Percentiles rank a stretch among this genome's conserved stretches.
Conservation (phyloP, 2,888 invertebrate genomes). For the Sphaeridia pumilis region DNA sequence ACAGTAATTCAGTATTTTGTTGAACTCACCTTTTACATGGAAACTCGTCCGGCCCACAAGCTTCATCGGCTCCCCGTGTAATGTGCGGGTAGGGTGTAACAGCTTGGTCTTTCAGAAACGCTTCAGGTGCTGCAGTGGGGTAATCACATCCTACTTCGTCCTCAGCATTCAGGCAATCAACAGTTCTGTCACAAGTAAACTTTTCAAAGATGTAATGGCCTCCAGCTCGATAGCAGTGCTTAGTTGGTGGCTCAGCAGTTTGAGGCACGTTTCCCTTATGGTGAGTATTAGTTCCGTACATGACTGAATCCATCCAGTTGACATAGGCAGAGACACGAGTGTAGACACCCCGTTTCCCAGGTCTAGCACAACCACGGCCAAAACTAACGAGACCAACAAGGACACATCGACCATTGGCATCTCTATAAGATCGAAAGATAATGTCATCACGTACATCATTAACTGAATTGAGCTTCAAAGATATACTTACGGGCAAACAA, state of each 20-base stretch:
- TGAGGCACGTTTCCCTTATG: neutral
- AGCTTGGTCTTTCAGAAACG: conserved; percentile 8
- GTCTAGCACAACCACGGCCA: conserved; percentile 71
- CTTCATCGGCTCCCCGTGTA: neutral
- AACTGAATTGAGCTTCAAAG: conserved; percentile 1
- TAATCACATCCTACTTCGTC: conserved; percentile 59
- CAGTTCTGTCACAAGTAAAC: conserved; percentile 56
- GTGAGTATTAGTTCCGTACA: conserved; percentile 5
- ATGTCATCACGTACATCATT: too few species aligned
- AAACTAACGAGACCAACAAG: conserved; percentile 75
- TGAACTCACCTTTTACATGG: conserved; percentile 15
- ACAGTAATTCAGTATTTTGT: neutral
- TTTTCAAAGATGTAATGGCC: conserved; percentile 55
- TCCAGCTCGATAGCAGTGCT: conserved; percentile 36
- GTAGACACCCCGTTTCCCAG: conserved; percentile 69
- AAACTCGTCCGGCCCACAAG: conserved; percentile 9
- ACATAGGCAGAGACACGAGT: conserved; percentile 50
- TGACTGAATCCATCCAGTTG: conserved; percentile 27
- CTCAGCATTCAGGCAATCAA: conserved; percentile 67
- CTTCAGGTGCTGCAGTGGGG: neutral
- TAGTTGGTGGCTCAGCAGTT: neutral
- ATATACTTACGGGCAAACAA: conserved; percentile 21
- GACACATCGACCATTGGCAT: conserved; percentile 58
- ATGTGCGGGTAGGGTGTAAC: too few species aligned
- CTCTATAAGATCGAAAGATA: too few species aligned